phyloP scores from a whole-genome alignment of 1,140 invertebrate genomes.

The Apocrypta bakeri region DNA sequence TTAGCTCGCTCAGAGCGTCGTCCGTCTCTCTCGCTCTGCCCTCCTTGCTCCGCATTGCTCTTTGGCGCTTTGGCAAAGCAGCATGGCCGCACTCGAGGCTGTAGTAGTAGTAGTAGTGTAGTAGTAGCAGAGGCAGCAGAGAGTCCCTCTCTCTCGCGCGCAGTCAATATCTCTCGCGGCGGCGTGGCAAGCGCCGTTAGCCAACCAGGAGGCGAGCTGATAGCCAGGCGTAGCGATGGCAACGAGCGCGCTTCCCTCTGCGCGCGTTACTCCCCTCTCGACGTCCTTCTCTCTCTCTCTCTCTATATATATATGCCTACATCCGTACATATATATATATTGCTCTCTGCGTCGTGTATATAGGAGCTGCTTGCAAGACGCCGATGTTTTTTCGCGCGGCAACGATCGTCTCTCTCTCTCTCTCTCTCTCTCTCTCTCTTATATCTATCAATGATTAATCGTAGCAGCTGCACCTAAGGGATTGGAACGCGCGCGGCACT shows the following conservation, averaged over 20 bases:
- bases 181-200: slow-evolving; percentile 55
- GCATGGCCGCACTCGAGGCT: slow-evolving; percentile 14
- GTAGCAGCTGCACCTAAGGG: too few species aligned
- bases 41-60: background rate
- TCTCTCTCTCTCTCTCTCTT: too few species aligned
- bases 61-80: background rate
- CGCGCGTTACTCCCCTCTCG: slow-evolving; percentile 51
- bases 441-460: too few species aligned
- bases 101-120: slow-evolving; percentile 26
- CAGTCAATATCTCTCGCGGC: slow-evolving; percentile 62
- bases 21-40: background rate
- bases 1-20: background rate
- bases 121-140: slow-evolving; percentile 2
- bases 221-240: slow-evolving; percentile 69
- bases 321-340: too few species aligned
- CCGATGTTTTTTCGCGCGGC: too few species aligned
- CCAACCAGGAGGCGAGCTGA: slow-evolving; percentile 67
- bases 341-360: too few species aligned
- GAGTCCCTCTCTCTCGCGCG: slow-evolving; percentile 37
- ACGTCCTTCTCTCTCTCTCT: background rate
- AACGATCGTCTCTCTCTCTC: too few species aligned
- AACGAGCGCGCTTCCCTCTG: slow-evolving; percentile 56
- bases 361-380: background rate
- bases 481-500: too few species aligned
- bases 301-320: background rate